Base-by-base conservation (phyloP, 2,888 invertebrate genomes). In the Bugulina stolonifera region DNA sequence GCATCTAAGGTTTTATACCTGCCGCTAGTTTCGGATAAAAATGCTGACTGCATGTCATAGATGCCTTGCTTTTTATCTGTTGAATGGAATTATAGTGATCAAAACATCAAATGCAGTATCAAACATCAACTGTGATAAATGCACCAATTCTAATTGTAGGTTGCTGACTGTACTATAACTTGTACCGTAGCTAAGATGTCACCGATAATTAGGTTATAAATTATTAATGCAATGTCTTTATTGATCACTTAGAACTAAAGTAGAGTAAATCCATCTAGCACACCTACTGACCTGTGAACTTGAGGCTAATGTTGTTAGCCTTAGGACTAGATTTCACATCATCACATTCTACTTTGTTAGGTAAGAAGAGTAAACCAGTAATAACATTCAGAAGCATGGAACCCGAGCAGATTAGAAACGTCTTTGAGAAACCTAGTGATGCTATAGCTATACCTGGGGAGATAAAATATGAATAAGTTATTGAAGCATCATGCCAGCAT, bases 61-160 rank as follows among this genome's bases (percentile, higher is more conserved):
- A 64, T 64, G 22, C 64, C 64, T 64, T 64, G 64, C n/a, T n/a
- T 64, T 64, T 64, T 64, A 10, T 32, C 64, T 64, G n/a, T n/a
- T n/a, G n/a, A n/a, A n/a, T n/a, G n/a, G n/a, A n/a, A n/a, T n/a
- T n/a, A n/a, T n/a, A n/a, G n/a, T n/a, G n/a, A n/a, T n/a, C n/a
- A n/a, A n/a, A n/a, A n/a, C n/a, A n/a, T n/a, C n/a, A n/a, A n/a
- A n/a, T n/a, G n/a, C n/a, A n/a, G n/a, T n/a, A n/a, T n/a, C n/a
- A n/a, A n/a, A n/a, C n/a, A n/a, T n/a, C n/a, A n/a, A n/a, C n/a
- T n/a, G n/a, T n/a, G n/a, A n/a, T n/a, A n/a, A n/a, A n/a, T n/a
- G n/a, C n/a, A n/a, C n/a, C n/a, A n/a, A n/a, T n/a, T n/a, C n/a
- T n/a, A n/a, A n/a, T n/a, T n/a, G n/a, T n/a, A n/a, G n/a, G n/a